A percentile compares a stretch with the other conserved stretches of the same genome.
phyloP scores from a whole-genome alignment of 2,888 invertebrate genomes.

The Drosophila mayaguana region DNA sequence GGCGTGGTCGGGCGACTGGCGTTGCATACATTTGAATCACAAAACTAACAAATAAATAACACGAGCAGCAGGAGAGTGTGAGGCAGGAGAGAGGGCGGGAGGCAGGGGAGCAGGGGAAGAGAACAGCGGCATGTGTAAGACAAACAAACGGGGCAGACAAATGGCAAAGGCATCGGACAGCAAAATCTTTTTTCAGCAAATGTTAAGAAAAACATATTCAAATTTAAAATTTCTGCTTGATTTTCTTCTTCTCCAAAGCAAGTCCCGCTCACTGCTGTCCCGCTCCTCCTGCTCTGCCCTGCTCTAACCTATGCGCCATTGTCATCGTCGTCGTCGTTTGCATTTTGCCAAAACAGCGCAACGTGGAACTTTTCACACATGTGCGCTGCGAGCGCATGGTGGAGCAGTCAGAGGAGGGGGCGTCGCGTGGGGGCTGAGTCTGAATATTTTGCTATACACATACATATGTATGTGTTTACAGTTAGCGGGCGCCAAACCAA shows the following conservation, averaged over 20 bases:
- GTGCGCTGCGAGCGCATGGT: slow-evolving; percentile 13
- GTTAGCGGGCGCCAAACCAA: slow-evolving; percentile 80
- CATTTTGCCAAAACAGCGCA: slow-evolving; percentile 77
- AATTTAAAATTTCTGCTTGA: slow-evolving; percentile 77
- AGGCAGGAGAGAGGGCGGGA: too few species aligned
- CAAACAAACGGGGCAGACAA: slow-evolving; percentile 73
- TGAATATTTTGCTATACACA: slow-evolving; percentile 50
- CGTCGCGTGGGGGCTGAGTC: neutral
- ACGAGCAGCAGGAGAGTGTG: slow-evolving; percentile 31
- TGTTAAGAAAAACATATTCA: slow-evolving; percentile 77
- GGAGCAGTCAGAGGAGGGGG: neutral
- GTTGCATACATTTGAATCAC: slow-evolving; percentile 76
- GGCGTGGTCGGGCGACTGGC: neutral
- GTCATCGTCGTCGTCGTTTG: slow-evolving; percentile 66
- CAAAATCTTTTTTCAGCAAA: slow-evolving; percentile 28
- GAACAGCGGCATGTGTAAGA: slow-evolving; percentile 56
- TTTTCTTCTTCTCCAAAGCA: slow-evolving; percentile 50
- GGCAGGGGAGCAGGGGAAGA: neutral
- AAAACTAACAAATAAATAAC: slow-evolving; percentile 81
- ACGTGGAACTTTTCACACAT: slow-evolving; percentile 78
- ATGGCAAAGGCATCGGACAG: slow-evolving; percentile 62
- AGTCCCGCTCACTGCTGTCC: too few species aligned
- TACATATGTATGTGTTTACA: slow-evolving; percentile 77
- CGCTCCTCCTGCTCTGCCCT: too few species aligned
- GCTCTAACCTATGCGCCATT: slow-evolving; percentile 15